phyloP scores from a whole-genome alignment of 2,888 invertebrate species.

The Ectemnius cavifrons region DNA sequence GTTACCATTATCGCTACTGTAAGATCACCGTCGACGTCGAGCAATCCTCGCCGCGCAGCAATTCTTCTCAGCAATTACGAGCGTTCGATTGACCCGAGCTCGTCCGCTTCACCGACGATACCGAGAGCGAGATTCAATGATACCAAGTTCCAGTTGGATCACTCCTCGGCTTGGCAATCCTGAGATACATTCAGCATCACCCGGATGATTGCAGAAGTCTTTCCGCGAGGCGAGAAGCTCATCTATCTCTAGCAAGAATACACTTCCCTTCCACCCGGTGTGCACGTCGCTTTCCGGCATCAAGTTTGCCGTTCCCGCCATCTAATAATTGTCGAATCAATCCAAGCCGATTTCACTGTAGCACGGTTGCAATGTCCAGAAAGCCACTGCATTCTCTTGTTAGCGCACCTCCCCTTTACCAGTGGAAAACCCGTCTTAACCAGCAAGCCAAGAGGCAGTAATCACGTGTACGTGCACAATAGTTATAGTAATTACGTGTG shows the following conservation, averaged over 20 bases:
- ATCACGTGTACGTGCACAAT: slow-evolving; percentile 58
- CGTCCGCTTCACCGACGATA: not conserved
- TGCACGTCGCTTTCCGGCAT: slow-evolving; percentile 23
- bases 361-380: not conserved
- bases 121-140: too few species aligned
- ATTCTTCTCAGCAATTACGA: slow-evolving; percentile 14
- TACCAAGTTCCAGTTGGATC: not conserved
- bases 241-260: slow-evolving; percentile 28
- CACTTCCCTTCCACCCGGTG: slow-evolving; percentile 29
- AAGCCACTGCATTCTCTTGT: slow-evolving; percentile 12
- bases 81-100: not conserved
- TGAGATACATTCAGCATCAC: not conserved
- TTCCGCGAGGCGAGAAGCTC: not conserved
- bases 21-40: slow-evolving; percentile 36
- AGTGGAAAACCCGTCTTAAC: slow-evolving; percentile 8
- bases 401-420: slow-evolving; percentile 29
- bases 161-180: not conserved
- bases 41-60: slow-evolving; percentile 32
- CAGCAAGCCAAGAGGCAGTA: slow-evolving; percentile 31
- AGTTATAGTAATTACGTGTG: slow-evolving; percentile 58
- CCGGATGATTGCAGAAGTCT: not conserved
- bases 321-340: slow-evolving; percentile 13
- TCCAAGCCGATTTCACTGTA: slow-evolving; percentile 26
- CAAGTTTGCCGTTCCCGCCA: not conserved
- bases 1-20: slow-evolving; percentile 50